These are phyloP conservation scores for Hylomyscus alleni DNA, from an alignment of 2,797 vertebrate species.

Conservation along the genomic window DNA sequence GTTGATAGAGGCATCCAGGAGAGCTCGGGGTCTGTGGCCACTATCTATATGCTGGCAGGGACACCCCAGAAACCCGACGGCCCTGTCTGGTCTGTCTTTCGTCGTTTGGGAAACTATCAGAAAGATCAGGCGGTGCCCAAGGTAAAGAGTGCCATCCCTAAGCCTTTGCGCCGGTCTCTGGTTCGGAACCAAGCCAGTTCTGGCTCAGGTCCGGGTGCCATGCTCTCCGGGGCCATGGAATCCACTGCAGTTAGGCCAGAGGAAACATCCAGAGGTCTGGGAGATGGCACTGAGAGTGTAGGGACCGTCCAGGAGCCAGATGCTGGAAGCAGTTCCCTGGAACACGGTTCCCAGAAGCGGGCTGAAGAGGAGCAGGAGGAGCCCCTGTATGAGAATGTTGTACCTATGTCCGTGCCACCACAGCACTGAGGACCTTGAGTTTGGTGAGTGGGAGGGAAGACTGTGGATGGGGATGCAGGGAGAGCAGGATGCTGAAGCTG, in stretches of 20 bases:
- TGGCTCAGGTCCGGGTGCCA: constrained; percentile 55
- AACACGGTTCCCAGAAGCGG: constrained; percentile 82
- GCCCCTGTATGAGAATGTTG: constrained; percentile 86
- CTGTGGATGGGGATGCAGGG: background rate
- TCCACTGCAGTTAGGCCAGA: constrained; percentile 33
- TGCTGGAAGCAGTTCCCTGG: background rate
- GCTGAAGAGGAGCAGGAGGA: constrained; percentile 83
- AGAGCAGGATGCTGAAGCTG: background rate
- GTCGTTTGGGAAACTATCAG: constrained; percentile 94
- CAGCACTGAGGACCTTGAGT: constrained; percentile 47
- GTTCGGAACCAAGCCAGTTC: constrained; percentile 81
- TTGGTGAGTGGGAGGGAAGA: background rate
- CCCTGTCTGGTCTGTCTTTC: constrained; percentile 92
- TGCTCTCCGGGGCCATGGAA: background rate
- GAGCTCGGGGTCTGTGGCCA: constrained; percentile 90
- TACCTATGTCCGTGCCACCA: constrained; percentile 2
- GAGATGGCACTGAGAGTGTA: constrained; percentile 61
- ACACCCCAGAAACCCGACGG: constrained; percentile 88
- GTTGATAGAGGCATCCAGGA: constrained; percentile 80
- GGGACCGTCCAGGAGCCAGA: background rate
- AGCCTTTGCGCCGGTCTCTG: constrained; percentile 93
- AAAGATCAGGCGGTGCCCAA: constrained; percentile 89
- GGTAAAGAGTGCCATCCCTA: constrained; percentile 90
- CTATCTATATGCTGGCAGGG: constrained; percentile 95
- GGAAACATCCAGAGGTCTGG: constrained; percentile 83